These are phyloP conservation scores for Elaphurus davidianus DNA, from an alignment of 2,113 vertebrate genomes.

Conservation along the genomic window DNA sequence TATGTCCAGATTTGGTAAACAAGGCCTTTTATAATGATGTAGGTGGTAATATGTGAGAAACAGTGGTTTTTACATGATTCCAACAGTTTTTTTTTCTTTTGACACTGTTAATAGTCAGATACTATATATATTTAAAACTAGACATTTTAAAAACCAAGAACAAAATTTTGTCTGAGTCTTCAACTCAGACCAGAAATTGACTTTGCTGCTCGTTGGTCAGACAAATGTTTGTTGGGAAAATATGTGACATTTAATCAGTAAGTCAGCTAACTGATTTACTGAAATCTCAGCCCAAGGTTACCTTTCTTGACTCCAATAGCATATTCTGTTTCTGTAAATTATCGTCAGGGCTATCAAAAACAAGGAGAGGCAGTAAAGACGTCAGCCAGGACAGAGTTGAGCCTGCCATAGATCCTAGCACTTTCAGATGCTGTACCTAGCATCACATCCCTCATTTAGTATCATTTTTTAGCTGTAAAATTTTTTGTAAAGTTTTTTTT, in stretches of 20 bases:
- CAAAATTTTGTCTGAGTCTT: background rate
- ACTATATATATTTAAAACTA: background rate
- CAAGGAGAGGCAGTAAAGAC: background rate
- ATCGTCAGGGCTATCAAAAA: background rate
- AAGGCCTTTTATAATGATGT: slow-evolving; percentile 8
- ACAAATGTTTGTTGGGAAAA: background rate
- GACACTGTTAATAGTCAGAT: background rate
- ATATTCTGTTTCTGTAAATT: background rate
- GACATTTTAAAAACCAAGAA: slow-evolving; percentile 3
- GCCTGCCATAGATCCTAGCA: background rate
- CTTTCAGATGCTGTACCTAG: background rate
- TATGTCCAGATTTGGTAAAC: background rate
- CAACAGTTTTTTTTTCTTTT: slow-evolving; percentile 26
- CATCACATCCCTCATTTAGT: background rate
- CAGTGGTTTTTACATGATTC: background rate
- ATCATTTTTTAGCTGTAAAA: background rate
- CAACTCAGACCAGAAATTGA: background rate
- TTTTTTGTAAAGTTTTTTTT: background rate
- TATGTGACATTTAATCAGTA: slow-evolving; percentile 1
- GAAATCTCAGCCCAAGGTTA: background rate
- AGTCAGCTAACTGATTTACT: slow-evolving; percentile 16
- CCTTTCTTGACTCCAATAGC: background rate
- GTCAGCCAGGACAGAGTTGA: background rate
- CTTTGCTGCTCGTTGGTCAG: background rate
- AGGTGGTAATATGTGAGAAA: background rate